Base-by-base conservation (phyloP, 1,140 invertebrate species). In the Lutraria rhynchaena region DNA sequence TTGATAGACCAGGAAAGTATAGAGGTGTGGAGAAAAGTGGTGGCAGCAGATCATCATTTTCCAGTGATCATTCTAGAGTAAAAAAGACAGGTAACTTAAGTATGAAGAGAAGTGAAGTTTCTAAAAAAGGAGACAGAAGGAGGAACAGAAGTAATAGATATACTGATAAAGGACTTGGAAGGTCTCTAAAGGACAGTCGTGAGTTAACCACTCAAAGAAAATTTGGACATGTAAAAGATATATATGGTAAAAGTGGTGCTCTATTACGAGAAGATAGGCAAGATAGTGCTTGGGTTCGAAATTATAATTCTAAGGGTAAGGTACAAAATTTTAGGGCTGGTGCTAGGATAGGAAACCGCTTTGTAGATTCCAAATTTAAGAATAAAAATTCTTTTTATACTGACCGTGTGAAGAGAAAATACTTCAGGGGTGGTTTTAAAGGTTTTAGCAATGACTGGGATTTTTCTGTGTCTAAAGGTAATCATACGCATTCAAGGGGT, bases 401-500 rank as follows among this genome's bases (percentile, higher is more conserved):
- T 55, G 69, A 73, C 3, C 31, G 75, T n/a, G 46, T 77, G 19
- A 77, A 77, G 44, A 49, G 41, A 24, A 77, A 77, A 55, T 77
- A 77, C 41, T 67, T 77, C 13, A 67, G 61, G 33, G 51, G 75
- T 53, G 63, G 49, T 19, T 29, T 51, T 44, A 69, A 41, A 29
- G 65, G 65, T 37, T 27, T 2, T 0, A 13, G 35, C 13, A 35
- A 2, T 35, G 41, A 24, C 15, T 7, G 37, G 37, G 37, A 41
- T 41, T 41, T 15, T 41, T 41, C 5, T 41, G 15, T 7, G 15
- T 15, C 5, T 41, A 41, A 41, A 15, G 41, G 61, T 46, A 5
- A 63, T n/a, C 35, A 63, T 63, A 35, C 35, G 27, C 24, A 44
- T 65, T 44, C 24, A 24, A 24, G 1, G 7, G 33, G 41, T 46